Conservation (phyloP, 2,888 invertebrate genomes). For the Petrolisthes cinctipes region DNA sequence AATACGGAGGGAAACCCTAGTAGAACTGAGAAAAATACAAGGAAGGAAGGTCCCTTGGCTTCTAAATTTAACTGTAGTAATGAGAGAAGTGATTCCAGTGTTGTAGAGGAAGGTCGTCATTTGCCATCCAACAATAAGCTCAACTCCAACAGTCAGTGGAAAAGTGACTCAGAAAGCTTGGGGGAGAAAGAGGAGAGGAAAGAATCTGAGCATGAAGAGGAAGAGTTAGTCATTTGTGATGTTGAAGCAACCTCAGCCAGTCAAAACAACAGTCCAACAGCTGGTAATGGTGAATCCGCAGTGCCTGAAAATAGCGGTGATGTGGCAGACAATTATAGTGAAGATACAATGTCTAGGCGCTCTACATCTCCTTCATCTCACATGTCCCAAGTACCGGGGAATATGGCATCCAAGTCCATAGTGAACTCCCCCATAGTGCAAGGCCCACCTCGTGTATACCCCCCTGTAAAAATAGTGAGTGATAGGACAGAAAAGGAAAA, state of each 20-base stretch:
- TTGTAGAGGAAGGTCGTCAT: slow-evolving; percentile 6
- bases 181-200: slow-evolving; percentile 25
- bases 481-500: slow-evolving; percentile 53
- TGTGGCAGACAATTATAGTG: slow-evolving; percentile 11
- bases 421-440: slow-evolving; percentile 17
- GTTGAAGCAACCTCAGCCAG: slow-evolving; percentile 27
- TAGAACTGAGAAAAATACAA: slow-evolving; percentile 9
- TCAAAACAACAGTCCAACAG: slow-evolving; percentile 37
- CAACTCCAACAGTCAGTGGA: slow-evolving; percentile 11
- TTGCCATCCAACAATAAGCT: slow-evolving; percentile 2
- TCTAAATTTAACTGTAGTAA: slow-evolving; percentile 11
- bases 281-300: slow-evolving; percentile 3
- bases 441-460: slow-evolving; percentile 26
- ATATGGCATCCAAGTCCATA: slow-evolving; percentile 25
- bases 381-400: neutral
- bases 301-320: slow-evolving; percentile 9
- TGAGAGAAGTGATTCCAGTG: slow-evolving; percentile 4
- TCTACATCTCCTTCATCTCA: slow-evolving; percentile 20
- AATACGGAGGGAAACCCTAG: slow-evolving; percentile 4
- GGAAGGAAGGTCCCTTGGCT: neutral
- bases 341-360: slow-evolving; percentile 1
- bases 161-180: slow-evolving; percentile 18
- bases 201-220: slow-evolving; percentile 43
- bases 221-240: slow-evolving; percentile 55
- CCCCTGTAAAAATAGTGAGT: slow-evolving; percentile 34